A percentile compares a stretch with the other conserved stretches of the same genome.
Conservation (phyloP, 2,888 invertebrate genomes). For the Muschampia plurimacula region DNA sequence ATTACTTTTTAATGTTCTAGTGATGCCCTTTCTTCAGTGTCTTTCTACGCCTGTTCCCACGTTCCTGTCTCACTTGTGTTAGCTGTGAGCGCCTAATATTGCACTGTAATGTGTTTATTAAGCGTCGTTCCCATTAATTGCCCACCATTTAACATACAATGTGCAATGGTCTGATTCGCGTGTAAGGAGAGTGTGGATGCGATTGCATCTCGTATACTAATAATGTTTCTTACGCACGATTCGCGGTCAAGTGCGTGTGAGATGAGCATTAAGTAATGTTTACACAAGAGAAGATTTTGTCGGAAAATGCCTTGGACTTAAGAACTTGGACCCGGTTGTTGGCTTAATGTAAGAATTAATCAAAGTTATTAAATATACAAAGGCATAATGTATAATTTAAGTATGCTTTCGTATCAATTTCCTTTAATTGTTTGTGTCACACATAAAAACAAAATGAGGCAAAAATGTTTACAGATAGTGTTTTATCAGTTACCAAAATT, state of each 20-base stretch:
- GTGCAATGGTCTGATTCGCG: constrained; percentile 72
- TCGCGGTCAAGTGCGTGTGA: constrained; percentile 38
- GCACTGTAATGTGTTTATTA: constrained; percentile 83
- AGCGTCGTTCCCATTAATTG: constrained; percentile 80
- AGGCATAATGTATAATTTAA: too few species aligned
- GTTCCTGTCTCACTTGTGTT: constrained; percentile 77
- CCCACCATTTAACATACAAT: constrained; percentile 78
- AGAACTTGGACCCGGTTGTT: neutral
- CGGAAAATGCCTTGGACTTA: neutral
- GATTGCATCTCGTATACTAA: constrained; percentile 53
- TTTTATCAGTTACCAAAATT: too few species aligned
- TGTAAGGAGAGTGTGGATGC: constrained; percentile 66
- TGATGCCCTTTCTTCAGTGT: constrained; percentile 58
- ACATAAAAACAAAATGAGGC: too few species aligned
- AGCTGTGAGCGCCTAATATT: constrained; percentile 77
- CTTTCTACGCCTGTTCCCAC: constrained; percentile 76
- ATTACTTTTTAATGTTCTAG: constrained; percentile 37
- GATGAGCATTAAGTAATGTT: constrained; percentile 24
- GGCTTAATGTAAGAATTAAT: too few species aligned
- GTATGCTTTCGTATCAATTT: too few species aligned
- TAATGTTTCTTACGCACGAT: constrained; percentile 56
- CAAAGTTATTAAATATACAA: too few species aligned
- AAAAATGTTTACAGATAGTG: too few species aligned
- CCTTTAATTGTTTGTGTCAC: too few species aligned
- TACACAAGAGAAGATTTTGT: constrained; percentile 10